phyloP scores from a whole-genome alignment of 2,888 invertebrate species.

The Horisme vitalbata region DNA sequence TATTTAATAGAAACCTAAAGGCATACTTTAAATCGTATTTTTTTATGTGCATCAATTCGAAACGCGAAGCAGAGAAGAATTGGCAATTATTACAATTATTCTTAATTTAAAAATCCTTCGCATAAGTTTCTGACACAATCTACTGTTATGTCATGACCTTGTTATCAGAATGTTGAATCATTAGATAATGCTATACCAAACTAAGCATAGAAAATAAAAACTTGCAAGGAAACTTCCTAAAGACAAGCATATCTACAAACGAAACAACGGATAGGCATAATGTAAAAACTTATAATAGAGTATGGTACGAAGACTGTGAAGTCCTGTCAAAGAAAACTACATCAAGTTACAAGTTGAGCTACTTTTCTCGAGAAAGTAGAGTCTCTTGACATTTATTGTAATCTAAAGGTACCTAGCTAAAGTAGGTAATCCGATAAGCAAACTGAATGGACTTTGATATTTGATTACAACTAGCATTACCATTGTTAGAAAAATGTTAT shows the following conservation, averaged over 20 bases:
- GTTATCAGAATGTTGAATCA: too few relatives aligned
- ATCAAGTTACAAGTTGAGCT: conserved; percentile 17
- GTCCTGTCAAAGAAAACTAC: conserved; percentile 5
- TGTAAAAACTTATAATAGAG: conserved; percentile 16
- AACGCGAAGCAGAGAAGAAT: too few relatives aligned
- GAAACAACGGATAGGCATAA: background rate
- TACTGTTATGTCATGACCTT: too few relatives aligned
- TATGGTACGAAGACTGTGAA: conserved; percentile 6
- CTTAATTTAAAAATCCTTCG: too few relatives aligned
- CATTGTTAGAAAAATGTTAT: too few relatives aligned
- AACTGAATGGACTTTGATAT: conserved; percentile 13
- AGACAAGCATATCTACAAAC: background rate
- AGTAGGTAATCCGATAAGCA: conserved; percentile 16
- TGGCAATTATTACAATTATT: too few relatives aligned
- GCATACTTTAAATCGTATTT: too few relatives aligned
- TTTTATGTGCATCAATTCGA: too few relatives aligned
- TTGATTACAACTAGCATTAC: conserved; percentile 5
- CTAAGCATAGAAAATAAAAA: too few relatives aligned
- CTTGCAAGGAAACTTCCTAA: background rate
- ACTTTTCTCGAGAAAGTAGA: conserved; percentile 18
- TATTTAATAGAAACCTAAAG: too few relatives aligned
- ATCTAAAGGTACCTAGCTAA: conserved; percentile 8
- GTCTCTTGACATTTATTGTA: conserved; percentile 21
- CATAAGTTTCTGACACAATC: too few relatives aligned
- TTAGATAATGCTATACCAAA: too few relatives aligned